Evolutionary conservation across 1,140 invertebrate genomes (phyloP).

Genomic region (Tigriopus japonicus): DNA sequence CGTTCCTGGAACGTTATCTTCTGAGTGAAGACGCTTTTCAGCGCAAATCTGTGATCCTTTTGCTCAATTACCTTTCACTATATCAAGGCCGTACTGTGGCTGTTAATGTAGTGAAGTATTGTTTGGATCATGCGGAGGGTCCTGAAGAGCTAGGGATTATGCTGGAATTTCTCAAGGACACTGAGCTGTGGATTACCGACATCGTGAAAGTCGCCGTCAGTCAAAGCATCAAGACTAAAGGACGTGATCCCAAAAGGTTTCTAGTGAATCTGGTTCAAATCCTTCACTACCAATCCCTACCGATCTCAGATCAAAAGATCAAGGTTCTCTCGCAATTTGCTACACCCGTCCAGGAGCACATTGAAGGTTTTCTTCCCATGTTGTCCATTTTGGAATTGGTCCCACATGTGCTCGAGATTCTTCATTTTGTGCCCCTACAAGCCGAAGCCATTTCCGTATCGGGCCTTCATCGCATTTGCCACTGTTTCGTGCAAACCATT

Average conservation of each 20-base stretch:
- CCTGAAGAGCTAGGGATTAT: background rate
- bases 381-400: background rate
- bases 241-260: background rate
- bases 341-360: no score
- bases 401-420: background rate
- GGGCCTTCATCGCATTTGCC: no score
- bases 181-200: background rate
- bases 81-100: background rate
- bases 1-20: background rate
- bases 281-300: background rate
- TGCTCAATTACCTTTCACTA: background rate
- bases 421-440: background rate
- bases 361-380: no score
- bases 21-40: background rate
- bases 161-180: conserved; percentile 2
- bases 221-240: background rate
- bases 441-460: background rate
- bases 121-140: background rate
- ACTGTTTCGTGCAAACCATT: no score
- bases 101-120: background rate
- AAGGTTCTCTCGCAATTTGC: background rate
- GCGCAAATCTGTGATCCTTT: background rate
- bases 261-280: background rate
- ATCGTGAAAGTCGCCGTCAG: background rate
- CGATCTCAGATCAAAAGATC: background rate